A percentile compares a stretch with the other conserved stretches of the same genome.
phyloP scores from a whole-genome alignment of 2,797 vertebrate species.

The Remorina albescens region DNA sequence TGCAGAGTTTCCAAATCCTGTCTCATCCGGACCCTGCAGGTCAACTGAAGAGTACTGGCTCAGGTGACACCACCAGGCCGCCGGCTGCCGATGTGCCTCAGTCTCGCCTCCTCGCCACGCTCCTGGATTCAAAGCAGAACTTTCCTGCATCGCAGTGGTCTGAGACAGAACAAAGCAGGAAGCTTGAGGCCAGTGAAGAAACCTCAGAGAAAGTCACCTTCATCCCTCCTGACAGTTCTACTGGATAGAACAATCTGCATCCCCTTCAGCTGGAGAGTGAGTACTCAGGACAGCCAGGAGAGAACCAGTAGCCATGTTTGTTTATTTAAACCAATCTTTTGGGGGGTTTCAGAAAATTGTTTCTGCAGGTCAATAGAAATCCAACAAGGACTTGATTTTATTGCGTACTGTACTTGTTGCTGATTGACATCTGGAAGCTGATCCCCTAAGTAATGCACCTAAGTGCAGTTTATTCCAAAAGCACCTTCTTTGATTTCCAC shows the following conservation, averaged over 20 bases:
- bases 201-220: conserved; percentile 45
- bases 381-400: neutral
- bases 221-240: conserved; percentile 80
- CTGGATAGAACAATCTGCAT: conserved; percentile 51
- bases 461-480: conserved; percentile 4
- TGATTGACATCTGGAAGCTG: conserved; percentile 2
- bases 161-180: conserved; percentile 28
- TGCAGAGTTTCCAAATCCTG: conserved; percentile 28
- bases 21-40: conserved; percentile 14
- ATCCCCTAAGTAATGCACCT: conserved; percentile 12
- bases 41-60: conserved; percentile 22
- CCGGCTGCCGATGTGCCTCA: conserved; percentile 9
- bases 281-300: conserved; percentile 28
- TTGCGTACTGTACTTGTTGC: neutral
- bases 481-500: conserved; percentile 1
- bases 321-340: conserved; percentile 18
- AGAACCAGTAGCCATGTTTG: conserved; percentile 1
- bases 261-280: conserved; percentile 38
- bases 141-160: conserved; percentile 12
- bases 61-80: conserved; percentile 7
- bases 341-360: neutral
- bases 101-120: conserved; percentile 18
- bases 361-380: conserved; percentile 14
- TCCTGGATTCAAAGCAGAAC: conserved; percentile 25
- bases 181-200: neutral